These are phyloP conservation scores for Camponotus floridanus DNA, from an alignment of 1,140 invertebrate genomes.

Conservation along the genomic window DNA sequence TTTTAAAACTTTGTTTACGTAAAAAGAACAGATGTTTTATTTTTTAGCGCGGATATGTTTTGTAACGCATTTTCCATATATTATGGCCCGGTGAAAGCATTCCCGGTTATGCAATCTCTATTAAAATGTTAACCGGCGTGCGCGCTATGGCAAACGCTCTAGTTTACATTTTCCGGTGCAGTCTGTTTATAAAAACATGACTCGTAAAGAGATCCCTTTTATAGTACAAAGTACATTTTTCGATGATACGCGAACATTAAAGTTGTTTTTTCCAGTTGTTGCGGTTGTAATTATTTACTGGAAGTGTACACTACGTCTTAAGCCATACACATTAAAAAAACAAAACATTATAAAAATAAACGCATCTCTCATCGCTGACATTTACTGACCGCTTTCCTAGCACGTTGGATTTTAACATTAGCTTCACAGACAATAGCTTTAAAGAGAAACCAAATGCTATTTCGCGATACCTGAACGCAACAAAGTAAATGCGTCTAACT, in stretches of 20 bases:
- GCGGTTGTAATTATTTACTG: conserved; percentile 41
- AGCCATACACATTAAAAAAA: conserved; percentile 19
- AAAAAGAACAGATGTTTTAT: neutral
- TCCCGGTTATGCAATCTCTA: conserved; percentile 40
- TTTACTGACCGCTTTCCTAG: conserved; percentile 26
- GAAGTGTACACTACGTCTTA: neutral
- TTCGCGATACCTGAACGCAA: conserved; percentile 9
- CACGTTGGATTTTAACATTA: conserved; percentile 2
- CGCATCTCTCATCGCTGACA: conserved; percentile 12
- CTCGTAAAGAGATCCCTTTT: conserved; percentile 33
- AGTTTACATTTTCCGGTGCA: conserved; percentile 49
- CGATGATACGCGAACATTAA: conserved; percentile 41
- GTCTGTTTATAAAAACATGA: conserved; percentile 44
- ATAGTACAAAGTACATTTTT: conserved; percentile 38
- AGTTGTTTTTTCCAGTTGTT: conserved; percentile 27
- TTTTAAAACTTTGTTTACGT: neutral
- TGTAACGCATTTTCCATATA: conserved; percentile 35
- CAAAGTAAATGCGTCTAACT: neutral
- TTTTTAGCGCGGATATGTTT: conserved; percentile 1
- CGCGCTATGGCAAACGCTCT: conserved; percentile 3
- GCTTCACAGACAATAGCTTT: no score
- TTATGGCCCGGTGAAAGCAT: conserved; percentile 3
- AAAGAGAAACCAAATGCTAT: conserved; percentile 34
- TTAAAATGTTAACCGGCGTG: conserved; percentile 40
- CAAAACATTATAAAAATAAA: conserved; percentile 22